Percentiles rank a stretch among this genome's conserved stretches.
Conservation (phyloP, 2,797 vertebrate genomes). For the Anas acuta region DNA sequence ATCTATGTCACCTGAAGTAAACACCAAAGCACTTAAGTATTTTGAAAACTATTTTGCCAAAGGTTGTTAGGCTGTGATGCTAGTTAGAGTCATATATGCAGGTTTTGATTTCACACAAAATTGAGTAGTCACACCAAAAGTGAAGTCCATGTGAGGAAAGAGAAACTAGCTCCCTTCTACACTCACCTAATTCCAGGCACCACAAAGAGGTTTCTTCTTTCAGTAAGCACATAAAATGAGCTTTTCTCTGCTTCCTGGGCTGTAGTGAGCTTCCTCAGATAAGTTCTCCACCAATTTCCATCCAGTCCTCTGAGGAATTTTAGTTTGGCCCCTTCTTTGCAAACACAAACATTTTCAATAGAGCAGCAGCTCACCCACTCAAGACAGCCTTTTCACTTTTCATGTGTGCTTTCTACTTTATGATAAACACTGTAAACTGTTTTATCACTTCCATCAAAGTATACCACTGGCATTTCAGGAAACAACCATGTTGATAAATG, state of each 20-base stretch:
- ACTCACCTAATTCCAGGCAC: not conserved
- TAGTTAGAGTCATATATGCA: not conserved
- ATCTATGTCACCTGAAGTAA: not conserved
- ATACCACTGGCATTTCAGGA: not conserved
- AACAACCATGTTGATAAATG: not conserved
- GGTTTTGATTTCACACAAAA: not conserved
- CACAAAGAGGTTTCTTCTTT: not conserved
- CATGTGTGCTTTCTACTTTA: not conserved
- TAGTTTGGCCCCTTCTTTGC: not conserved
- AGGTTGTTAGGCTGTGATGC: not conserved
- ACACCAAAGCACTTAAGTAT: not conserved
- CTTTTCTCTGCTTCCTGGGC: not conserved
- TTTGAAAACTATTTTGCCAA: not conserved
- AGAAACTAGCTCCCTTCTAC: not conserved
- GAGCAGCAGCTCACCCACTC: not conserved
- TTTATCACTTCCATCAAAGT: not conserved
- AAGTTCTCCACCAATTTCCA: not conserved
- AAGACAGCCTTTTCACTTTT: not conserved
- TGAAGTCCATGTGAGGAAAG: not conserved
- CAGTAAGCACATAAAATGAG: not conserved
- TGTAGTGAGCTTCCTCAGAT: not conserved
- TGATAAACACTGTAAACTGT: accelerated
- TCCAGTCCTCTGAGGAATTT: not conserved
- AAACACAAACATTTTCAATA: not conserved
- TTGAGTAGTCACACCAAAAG: not conserved